phyloP scores from a whole-genome alignment of 2,113 vertebrate species.

The Spea multiplicata region DNA sequence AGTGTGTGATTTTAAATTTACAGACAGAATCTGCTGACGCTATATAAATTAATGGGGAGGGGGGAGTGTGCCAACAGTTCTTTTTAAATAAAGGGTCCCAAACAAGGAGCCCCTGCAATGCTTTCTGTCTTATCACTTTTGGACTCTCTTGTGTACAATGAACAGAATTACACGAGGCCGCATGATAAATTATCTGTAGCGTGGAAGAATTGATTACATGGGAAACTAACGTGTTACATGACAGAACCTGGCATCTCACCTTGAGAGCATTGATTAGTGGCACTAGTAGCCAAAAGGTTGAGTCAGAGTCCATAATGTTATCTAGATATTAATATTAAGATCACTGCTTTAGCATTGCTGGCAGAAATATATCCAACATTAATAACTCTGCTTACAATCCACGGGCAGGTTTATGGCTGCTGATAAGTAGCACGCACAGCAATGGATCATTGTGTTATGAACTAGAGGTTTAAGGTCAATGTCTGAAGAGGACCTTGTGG shows the following conservation, averaged over 20 bases:
- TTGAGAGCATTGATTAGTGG: neutral
- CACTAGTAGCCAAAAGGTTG: neutral
- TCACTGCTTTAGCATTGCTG: neutral
- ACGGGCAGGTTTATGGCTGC: constrained; percentile 21
- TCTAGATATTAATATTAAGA: neutral
- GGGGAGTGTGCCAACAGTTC: no score
- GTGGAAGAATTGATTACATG: neutral
- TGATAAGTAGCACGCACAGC: neutral
- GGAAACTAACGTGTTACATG: neutral
- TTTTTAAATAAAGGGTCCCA: no score
- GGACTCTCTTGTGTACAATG: no score
- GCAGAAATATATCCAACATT: neutral
- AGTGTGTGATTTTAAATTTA: no score
- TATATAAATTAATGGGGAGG: no score
- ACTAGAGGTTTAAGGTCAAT: neutral
- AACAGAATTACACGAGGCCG: no score
- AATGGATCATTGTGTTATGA: neutral
- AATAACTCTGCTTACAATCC: constrained; percentile 13
- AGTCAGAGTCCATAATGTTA: constrained; percentile 2
- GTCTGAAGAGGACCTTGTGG: neutral
- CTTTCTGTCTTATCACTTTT: no score
- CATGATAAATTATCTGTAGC: neutral
- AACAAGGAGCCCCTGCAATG: no score
- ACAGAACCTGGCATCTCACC: neutral
- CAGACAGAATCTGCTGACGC: no score